Percentiles rank a stretch among this genome's conserved stretches.
These are phyloP conservation scores for Vidua macroura DNA, from an alignment of 2,113 vertebrate species.

Conservation along the genomic window DNA sequence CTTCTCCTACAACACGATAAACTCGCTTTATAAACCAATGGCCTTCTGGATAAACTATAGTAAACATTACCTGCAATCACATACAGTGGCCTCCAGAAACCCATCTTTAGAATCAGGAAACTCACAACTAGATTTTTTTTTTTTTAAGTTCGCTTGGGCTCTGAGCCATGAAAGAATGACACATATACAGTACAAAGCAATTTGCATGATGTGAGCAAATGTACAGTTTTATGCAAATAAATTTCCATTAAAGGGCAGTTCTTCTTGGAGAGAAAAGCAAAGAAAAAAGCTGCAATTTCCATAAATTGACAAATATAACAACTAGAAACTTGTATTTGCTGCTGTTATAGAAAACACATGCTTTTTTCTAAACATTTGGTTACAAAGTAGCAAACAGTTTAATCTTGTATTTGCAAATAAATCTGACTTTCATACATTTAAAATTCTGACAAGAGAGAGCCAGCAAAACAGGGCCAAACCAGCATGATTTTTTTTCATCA, in stretches of 20 bases:
- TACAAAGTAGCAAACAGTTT: not conserved
- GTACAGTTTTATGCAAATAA: not conserved
- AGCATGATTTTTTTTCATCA: not conserved
- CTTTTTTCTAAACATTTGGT: not conserved
- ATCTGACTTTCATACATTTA: not conserved
- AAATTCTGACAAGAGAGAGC: not conserved
- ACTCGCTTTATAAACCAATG: not conserved
- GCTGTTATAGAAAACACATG: rapidly evolving
- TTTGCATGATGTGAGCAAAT: not conserved
- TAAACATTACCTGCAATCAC: not conserved
- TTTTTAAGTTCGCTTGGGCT: not conserved
- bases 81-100: not conserved
- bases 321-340: not conserved
- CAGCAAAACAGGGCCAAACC: not conserved
- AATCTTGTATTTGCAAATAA: not conserved
- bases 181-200: not conserved
- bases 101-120: not conserved
- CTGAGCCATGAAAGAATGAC: not conserved
- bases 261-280: not conserved
- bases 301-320: not conserved
- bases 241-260: not conserved
- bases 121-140: not conserved
- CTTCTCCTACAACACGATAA: not conserved
- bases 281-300: not conserved
- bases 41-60: not conserved